phyloP scores from a whole-genome alignment of 2,113 vertebrate species.

The Tyto alba region DNA sequence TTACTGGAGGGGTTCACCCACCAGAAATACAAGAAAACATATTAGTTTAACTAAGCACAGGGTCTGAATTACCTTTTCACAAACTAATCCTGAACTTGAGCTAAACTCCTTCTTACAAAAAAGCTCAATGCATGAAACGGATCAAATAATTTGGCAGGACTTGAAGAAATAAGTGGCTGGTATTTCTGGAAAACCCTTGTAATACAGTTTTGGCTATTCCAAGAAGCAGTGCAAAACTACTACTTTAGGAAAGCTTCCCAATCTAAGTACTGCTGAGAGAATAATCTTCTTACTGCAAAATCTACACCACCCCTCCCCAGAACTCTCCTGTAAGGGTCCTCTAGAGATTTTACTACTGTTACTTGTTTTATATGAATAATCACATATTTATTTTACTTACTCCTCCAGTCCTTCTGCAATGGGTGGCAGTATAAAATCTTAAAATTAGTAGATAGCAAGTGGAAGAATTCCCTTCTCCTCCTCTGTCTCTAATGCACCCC shows the following conservation, averaged over 20 bases:
- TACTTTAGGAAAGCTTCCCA: not conserved
- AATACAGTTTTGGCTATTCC: not conserved
- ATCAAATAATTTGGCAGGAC: not conserved
- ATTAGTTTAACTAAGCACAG: not conserved
- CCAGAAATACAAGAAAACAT: not conserved
- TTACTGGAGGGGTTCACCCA: not conserved
- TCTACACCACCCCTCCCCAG: not conserved
- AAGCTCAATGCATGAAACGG: not conserved
- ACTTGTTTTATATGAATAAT: not conserved
- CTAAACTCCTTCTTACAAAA: not conserved
- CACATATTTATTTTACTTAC: not conserved
- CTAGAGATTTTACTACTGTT: not conserved
- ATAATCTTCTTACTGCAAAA: not conserved
- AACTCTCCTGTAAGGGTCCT: not conserved
- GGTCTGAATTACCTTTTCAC: not conserved
- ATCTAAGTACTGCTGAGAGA: not conserved
- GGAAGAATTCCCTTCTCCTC: not conserved
- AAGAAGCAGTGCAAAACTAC: not conserved
- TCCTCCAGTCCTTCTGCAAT: not conserved
- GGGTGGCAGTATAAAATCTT: not conserved
- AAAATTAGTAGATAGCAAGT: not conserved
- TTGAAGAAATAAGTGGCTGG: not conserved
- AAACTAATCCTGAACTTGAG: not conserved
- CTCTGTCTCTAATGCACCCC: not conserved
- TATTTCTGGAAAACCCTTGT: not conserved